Base-by-base conservation (phyloP, 2,113 vertebrate genomes). In the Alouatta palliata region DNA sequence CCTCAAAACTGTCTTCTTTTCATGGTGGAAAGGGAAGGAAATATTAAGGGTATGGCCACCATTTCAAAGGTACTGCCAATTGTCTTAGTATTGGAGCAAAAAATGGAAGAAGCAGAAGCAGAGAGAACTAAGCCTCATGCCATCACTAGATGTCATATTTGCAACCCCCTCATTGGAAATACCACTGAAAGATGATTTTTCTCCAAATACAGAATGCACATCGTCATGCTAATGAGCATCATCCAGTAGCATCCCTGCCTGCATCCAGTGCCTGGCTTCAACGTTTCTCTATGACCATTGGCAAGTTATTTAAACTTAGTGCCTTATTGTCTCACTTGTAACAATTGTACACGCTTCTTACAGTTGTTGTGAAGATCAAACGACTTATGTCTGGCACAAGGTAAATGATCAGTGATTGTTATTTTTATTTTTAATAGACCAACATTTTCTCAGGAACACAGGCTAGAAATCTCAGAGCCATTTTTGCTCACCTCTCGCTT, bases 401-500 rank as follows among this genome's bases (percentile, higher is more conserved):
- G 30, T 45, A 77, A 37, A 13, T 71, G 17, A 73, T 25, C 45
- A 21, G 3, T 30, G 19, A n/a, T 11, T n/a, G 2, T 13, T 71
- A 23, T 43, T 77, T 90, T 82, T 56, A 84, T 47, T 68, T 89
- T 91, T 2, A 86, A 40, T 30, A 49, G 37, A 10, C n/a, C 13
- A n/a, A 81, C 40, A 94, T 85, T 58, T 66, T 82, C 82, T 93
- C 11, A 95, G 52, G n/a, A 89, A n/a, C 43, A 83, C 6, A 68
- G 35, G 25, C 52, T 58, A 81, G 58, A 86, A 86, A 75, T 43
- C 70, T 2, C 43, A n/a, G 43, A 45, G 13, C 89, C 40, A 52
- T 27, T 73, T 68, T 45, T 81, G 10, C n/a, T 23, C 3, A 3
- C 66, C 79, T 92, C 27, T 95, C n/a, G 82, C 75, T 77, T 77